Base-by-base conservation (phyloP, 1,140 invertebrate genomes). In the Parapsyche elsis region DNA sequence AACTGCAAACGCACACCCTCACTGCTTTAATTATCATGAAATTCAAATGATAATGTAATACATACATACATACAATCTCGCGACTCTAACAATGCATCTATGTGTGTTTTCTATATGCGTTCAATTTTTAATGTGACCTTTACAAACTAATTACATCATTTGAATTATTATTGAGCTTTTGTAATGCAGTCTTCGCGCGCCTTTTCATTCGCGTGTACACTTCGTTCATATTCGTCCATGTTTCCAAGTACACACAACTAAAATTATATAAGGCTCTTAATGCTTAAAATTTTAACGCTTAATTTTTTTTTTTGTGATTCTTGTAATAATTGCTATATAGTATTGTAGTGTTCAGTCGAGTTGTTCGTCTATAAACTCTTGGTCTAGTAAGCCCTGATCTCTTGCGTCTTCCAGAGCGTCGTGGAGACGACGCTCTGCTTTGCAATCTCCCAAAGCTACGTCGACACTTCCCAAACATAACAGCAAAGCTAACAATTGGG, bases 381-480 rank as follows among this genome's bases (percentile, higher is more conserved):
- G 49, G 24, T 80, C 77, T 1, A 83, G 44, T 14, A 83, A 84
- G 9, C 89, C 85, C 76, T 89, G 87, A 61, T 87, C 84, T 12
- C 87, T 87, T 4, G 88, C 91, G 86, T 87, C 91, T 74, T 85
- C 83, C 46, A 90, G 83, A 44, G 88, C 86, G 46, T 85, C 83
- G 80, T 89, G 88, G 0, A 93, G 89, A 57, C 94, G 89, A 76
- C 93, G 91, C 83, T 95, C 94, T 0, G 93, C 94, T 23, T 91
- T 86, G 4, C 92, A 90, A 83, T 93, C 89, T 2, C 92, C 92
- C 1, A 93, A 85, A 0, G 92, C 92, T 45, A 95, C 91, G 85
- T 95, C 94, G 10, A 95, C 93, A 7, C 94, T 94, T 4, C 94
- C 94, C 61, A 95, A 94, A 82, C 94, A 95, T 9, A 95, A 87